Conservation (phyloP, 2,113 vertebrate species). For the Cephalopterus ornatus region DNA sequence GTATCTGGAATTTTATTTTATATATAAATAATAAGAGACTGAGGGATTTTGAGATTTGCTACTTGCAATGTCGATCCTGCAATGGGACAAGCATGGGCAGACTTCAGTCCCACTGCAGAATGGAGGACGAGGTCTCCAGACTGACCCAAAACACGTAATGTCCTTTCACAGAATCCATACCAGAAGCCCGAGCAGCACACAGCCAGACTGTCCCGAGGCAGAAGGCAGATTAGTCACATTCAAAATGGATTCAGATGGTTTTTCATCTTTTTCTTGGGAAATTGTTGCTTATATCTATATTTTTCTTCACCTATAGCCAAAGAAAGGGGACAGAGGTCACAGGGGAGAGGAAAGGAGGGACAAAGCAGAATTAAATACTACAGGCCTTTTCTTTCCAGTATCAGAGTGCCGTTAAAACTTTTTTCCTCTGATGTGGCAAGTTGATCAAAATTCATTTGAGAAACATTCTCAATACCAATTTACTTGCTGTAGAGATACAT, state of each 20-base stretch:
- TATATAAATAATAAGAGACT: slow-evolving; percentile 70
- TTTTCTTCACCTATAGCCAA: slow-evolving; percentile 65
- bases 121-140: not conserved
- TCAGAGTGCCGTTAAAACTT: not conserved
- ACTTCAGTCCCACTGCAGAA: not conserved
- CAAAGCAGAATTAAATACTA: not conserved
- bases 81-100: not conserved
- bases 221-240: slow-evolving; percentile 63
- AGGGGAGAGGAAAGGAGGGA: not conserved
- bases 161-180: slow-evolving; percentile 27
- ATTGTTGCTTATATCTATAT: slow-evolving; percentile 31
- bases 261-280: slow-evolving; percentile 36
- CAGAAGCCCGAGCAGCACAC: slow-evolving; percentile 22
- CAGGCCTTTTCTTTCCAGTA: not conserved
- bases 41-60: slow-evolving; percentile 52
- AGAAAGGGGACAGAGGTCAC: slow-evolving; percentile 18
- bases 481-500: not conserved
- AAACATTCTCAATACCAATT: not conserved
- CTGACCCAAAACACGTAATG: not conserved
- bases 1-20: slow-evolving; percentile 70
- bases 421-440: not conserved
- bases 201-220: slow-evolving; percentile 51
- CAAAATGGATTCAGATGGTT: slow-evolving; percentile 32
- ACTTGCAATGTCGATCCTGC: slow-evolving; percentile 15
- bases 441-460: not conserved